A percentile compares a stretch with the other conserved stretches of the same genome.
Evolutionary conservation across 2,797 vertebrate species (phyloP).

Genomic region (Sphenodon punctatus): DNA sequence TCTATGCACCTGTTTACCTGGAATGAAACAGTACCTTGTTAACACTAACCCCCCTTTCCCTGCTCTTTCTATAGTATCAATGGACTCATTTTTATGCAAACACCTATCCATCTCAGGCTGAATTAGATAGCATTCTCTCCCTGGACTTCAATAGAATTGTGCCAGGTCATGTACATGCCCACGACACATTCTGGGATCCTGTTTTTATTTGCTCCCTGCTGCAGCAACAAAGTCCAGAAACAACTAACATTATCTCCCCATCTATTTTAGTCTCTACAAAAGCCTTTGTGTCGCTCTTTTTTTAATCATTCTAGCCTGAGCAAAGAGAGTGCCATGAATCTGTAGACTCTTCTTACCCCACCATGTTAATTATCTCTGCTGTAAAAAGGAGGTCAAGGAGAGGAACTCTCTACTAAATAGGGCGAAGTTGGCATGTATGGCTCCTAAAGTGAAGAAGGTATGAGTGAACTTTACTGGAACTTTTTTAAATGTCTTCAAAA

Average conservation of each 20-base stretch:
- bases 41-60: too few species aligned
- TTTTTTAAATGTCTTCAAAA: constrained; percentile 79
- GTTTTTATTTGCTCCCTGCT: background rate
- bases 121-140: background rate
- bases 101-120: background rate
- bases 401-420: constrained; percentile 71
- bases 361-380: constrained; percentile 74
- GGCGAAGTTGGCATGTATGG: constrained; percentile 68
- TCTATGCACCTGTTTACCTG: too few species aligned
- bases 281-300: constrained; percentile 17
- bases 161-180: background rate
- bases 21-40: too few species aligned
- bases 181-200: background rate
- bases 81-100: background rate
- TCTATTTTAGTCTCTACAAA: constrained; percentile 49
- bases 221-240: background rate
- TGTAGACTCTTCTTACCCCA: constrained; percentile 58
- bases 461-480: constrained; percentile 76
- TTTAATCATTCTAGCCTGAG: constrained; percentile 55
- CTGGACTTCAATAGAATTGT: background rate
- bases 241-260: constrained; percentile 26
- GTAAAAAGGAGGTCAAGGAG: constrained; percentile 68
- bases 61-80: too few species aligned
- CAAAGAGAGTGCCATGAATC: constrained; percentile 67
- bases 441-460: constrained; percentile 67